Percentiles rank a stretch among this genome's conserved stretches.
phyloP scores from a whole-genome alignment of 2,797 vertebrate species.

The Enoplosus armatus region DNA sequence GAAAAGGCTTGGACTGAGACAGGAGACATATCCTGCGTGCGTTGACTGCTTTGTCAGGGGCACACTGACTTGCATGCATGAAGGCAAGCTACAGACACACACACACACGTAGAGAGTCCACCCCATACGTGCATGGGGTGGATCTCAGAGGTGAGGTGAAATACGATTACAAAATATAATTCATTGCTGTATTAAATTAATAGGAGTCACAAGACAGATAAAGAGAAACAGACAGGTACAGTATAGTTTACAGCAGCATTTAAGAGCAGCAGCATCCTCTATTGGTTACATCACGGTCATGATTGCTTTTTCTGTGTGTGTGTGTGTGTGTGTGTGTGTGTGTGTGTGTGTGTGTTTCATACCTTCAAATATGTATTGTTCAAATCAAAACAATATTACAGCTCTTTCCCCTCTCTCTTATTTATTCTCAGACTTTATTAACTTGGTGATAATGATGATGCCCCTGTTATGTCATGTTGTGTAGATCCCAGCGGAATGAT shows the following conservation, averaged over 20 bases:
- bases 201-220: neutral
- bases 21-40: neutral
- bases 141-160: no score
- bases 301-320: neutral
- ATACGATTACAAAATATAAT: no score
- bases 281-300: neutral
- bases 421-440: neutral
- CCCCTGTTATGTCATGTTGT: neutral
- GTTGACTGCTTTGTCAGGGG: neutral
- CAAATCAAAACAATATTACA: neutral
- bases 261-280: constrained; percentile 12
- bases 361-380: neutral
- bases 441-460: neutral
- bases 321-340: neutral
- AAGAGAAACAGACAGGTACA: neutral
- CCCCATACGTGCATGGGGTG: neutral
- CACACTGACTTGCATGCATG: neutral
- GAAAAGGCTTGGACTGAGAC: neutral
- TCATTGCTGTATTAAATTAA: neutral
- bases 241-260: neutral
- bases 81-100: neutral
- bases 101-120: no score
- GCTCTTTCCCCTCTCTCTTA: neutral
- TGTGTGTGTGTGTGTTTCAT: neutral
- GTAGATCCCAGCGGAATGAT: neutral